These are phyloP conservation scores for Smittia aterrima DNA, from an alignment of 2,888 invertebrate species.

Conservation along the genomic window DNA sequence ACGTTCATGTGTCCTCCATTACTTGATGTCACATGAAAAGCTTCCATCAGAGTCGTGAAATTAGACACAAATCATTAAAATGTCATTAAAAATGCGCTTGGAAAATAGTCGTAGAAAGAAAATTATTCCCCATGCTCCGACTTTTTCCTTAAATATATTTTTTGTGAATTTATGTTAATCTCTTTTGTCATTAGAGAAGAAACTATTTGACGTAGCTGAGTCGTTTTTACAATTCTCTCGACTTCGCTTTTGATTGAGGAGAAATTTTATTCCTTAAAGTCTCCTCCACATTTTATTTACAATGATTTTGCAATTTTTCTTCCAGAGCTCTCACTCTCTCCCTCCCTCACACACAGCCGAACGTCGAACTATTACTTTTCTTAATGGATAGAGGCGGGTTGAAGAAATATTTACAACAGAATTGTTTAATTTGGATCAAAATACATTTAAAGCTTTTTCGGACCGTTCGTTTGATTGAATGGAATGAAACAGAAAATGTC, in stretches of 20 bases:
- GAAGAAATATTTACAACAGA: constrained; percentile 24
- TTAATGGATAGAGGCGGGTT: constrained; percentile 42
- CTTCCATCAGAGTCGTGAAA: constrained; percentile 1
- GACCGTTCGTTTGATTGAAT: background rate
- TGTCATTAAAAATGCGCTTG: constrained; percentile 39
- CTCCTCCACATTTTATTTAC: constrained; percentile 38
- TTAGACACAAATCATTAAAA: constrained; percentile 41
- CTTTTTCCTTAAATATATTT: constrained; percentile 11
- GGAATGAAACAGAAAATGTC: constrained; percentile 16
- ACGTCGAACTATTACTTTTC: constrained; percentile 39
- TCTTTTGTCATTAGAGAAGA: constrained; percentile 37
- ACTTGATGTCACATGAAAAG: constrained; percentile 10
- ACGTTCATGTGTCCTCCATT: constrained; percentile 30
- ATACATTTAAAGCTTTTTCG: background rate
- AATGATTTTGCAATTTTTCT: constrained; percentile 41
- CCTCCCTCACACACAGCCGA: background rate
- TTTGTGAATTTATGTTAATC: constrained; percentile 38
- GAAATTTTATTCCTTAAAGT: too few relatives aligned
- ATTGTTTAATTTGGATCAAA: constrained; percentile 25
- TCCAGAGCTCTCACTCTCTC: too few relatives aligned
- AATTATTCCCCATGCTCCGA: background rate
- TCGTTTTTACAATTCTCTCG: too few relatives aligned
- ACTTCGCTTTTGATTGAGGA: too few relatives aligned
- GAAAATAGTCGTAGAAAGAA: constrained; percentile 8
- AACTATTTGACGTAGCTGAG: background rate